These are phyloP conservation scores for Rhagium mordax DNA, from an alignment of 2,888 invertebrate genomes.

Conservation along the genomic window DNA sequence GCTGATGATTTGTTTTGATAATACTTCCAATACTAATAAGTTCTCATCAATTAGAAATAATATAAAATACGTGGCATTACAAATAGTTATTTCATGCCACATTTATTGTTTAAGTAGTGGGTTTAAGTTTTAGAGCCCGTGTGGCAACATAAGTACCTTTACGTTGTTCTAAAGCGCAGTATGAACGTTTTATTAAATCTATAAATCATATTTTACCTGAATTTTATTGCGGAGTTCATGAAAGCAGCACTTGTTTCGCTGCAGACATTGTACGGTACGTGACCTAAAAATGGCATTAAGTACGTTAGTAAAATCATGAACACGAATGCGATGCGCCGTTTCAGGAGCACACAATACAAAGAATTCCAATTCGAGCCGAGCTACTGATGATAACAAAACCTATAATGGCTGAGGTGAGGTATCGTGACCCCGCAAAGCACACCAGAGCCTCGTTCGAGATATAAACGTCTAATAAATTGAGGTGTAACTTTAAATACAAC, in stretches of 20 bases:
- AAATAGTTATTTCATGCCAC: neutral
- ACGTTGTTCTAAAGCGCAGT: constrained; percentile 31
- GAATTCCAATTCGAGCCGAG: constrained; percentile 41
- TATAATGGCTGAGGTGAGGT: constrained; percentile 29
- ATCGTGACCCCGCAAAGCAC: constrained; percentile 35
- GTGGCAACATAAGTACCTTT: constrained; percentile 31
- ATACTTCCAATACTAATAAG: neutral
- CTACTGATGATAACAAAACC: constrained; percentile 38
- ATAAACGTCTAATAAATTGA: constrained; percentile 43
- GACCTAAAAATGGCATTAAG: constrained; percentile 60
- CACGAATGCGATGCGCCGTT: constrained; percentile 57
- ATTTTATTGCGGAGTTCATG: constrained; percentile 38
- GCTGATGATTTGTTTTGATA: neutral
- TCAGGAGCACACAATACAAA: constrained; percentile 38
- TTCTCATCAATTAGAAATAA: neutral
- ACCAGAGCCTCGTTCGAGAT: constrained; percentile 18
- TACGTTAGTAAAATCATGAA: constrained; percentile 57
- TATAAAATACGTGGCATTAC: neutral
- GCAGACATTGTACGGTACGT: constrained; percentile 51
- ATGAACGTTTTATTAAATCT: constrained; percentile 41
- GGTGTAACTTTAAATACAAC: constrained; percentile 38
- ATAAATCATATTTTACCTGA: constrained; percentile 48
- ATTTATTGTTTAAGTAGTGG: neutral
- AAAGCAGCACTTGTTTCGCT: constrained; percentile 40
- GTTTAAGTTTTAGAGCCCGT: neutral